phyloP scores from a whole-genome alignment of 2,888 invertebrate species.

The Oscheius sp. region DNA sequence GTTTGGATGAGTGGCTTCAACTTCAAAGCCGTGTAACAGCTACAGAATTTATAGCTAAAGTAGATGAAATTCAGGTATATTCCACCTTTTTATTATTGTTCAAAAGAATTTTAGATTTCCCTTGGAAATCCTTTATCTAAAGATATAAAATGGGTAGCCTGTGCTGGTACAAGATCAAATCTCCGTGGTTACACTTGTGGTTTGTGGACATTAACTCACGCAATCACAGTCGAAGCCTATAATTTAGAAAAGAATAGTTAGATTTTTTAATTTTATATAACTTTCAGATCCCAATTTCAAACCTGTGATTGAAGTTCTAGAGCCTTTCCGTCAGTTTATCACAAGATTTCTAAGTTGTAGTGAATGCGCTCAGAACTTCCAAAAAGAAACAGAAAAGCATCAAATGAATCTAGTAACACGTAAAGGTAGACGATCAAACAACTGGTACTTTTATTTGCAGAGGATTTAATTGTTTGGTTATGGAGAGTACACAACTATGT shows the following conservation, averaged over 20 bases:
- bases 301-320: slow-evolving; percentile 79
- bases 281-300: slow-evolving; percentile 58
- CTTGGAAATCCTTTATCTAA: slow-evolving; percentile 67
- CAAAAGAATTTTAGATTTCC: no score
- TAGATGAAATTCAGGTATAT: slow-evolving; percentile 69
- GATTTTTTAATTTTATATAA: slow-evolving; percentile 16
- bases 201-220: slow-evolving; percentile 92
- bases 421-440: slow-evolving; percentile 33
- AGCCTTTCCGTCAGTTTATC: slow-evolving; percentile 86
- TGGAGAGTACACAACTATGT: slow-evolving; percentile 93
- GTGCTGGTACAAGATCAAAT: slow-evolving; percentile 81
- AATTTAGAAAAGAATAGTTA: slow-evolving; percentile 70
- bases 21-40: slow-evolving; percentile 70
- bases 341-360: slow-evolving; percentile 91
- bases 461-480: slow-evolving; percentile 86
- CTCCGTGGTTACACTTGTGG: slow-evolving; percentile 87
- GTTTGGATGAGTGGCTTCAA: slow-evolving; percentile 75
- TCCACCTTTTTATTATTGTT: no score
- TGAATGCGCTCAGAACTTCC: slow-evolving; percentile 88
- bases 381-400: slow-evolving; percentile 79
- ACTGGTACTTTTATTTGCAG: slow-evolving; percentile 72
- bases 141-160: slow-evolving; percentile 78
- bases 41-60: slow-evolving; percentile 70
- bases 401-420: slow-evolving; percentile 55
- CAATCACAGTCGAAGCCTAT: slow-evolving; percentile 82